These are phyloP conservation scores for Etheostoma cragini DNA, from an alignment of 2,113 vertebrate genomes.

Conservation along the genomic window DNA sequence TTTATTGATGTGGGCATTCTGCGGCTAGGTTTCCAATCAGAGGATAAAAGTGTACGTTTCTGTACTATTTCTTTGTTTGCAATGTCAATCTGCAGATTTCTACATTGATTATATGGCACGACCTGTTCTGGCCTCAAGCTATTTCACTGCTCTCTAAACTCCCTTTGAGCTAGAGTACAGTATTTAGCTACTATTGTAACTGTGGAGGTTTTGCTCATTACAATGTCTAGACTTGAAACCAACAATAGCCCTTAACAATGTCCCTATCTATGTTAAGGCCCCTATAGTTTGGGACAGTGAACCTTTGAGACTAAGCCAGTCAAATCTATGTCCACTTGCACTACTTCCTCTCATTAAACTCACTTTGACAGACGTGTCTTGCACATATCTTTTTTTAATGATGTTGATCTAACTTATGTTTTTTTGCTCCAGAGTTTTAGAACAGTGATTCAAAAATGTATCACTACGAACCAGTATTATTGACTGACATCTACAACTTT, in stretches of 20 bases:
- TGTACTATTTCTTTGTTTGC: neutral
- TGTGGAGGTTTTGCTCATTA: constrained; percentile 30
- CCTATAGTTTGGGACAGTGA: neutral
- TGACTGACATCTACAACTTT: neutral
- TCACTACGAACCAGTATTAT: neutral
- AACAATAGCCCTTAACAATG: constrained; percentile 19
- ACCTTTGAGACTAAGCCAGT: neutral
- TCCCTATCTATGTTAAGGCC: neutral
- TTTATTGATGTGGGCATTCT: neutral
- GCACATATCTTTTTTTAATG: constrained; percentile 2
- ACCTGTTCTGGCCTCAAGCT: constrained; percentile 1
- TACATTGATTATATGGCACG: constrained; percentile 23
- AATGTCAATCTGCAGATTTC: constrained; percentile 17
- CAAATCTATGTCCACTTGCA: neutral
- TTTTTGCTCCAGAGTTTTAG: neutral
- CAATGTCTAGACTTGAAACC: constrained; percentile 39
- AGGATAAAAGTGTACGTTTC: neutral
- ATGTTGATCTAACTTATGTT: neutral
- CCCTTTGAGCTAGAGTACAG: constrained; percentile 10
- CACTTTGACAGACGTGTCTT: neutral
- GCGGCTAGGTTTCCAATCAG: neutral
- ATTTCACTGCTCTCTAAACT: constrained; percentile 26
- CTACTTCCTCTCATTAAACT: constrained; percentile 25
- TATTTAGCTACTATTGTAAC: neutral
- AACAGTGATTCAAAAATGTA: neutral